Evolutionary conservation across 2,888 invertebrate genomes (phyloP).

Genomic region (Endomychus coccineus): DNA sequence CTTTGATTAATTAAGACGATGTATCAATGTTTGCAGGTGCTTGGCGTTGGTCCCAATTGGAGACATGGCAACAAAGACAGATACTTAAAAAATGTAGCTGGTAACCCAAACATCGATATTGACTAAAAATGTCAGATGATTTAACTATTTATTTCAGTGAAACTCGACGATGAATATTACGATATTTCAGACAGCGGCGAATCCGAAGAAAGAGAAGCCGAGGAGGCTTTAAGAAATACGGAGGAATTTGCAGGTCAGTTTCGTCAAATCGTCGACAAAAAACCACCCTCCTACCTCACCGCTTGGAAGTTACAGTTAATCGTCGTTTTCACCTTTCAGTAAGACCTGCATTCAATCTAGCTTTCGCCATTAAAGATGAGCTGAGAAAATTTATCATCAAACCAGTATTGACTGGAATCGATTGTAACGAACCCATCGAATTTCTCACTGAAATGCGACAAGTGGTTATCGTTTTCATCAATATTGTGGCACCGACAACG

Average conservation of each 20-base stretch:
- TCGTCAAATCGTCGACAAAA: too few relatives aligned
- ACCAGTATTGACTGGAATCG: conserved; percentile 54
- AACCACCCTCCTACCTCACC: too few relatives aligned
- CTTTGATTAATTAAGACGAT: background rate
- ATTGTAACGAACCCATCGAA: conserved; percentile 60
- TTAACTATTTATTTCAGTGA: too few relatives aligned
- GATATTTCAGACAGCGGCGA: too few relatives aligned
- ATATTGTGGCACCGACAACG: conserved; percentile 52
- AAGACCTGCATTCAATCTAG: conserved; percentile 43
- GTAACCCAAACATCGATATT: too few relatives aligned
- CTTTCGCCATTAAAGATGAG: conserved; percentile 41
- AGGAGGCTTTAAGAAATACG: too few relatives aligned
- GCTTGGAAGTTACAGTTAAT: too few relatives aligned
- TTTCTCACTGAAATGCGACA: conserved; percentile 66
- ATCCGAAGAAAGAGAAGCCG: too few relatives aligned
- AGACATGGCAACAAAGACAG: conserved; percentile 11
- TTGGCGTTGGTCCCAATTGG: conserved; percentile 36
- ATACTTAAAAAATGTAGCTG: too few relatives aligned
- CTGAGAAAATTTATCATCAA: conserved; percentile 52
- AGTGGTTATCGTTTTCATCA: conserved; percentile 60
- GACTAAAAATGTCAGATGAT: too few relatives aligned
- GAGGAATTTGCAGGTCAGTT: too few relatives aligned
- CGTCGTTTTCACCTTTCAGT: conserved; percentile 1
- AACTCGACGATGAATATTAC: too few relatives aligned
- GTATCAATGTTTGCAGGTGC: conserved; percentile 44